Evolutionary conservation across 2,888 invertebrate species (phyloP), one percentile per base, ranked within the genome.

Genomic region (Athalia circularis): DNA sequence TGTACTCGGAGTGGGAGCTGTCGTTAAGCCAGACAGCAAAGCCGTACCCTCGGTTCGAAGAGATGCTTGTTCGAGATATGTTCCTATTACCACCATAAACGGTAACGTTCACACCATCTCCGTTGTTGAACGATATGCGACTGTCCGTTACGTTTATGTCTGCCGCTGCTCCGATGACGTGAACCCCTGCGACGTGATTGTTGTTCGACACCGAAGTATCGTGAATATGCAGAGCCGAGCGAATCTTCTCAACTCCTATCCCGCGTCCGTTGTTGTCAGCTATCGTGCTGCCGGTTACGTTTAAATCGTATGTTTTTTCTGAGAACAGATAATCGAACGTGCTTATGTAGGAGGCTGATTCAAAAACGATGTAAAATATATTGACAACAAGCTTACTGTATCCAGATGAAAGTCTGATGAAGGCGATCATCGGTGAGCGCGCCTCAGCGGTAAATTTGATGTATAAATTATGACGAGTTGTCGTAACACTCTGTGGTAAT

Each of bases 91-190:
- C 99, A 0, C 99, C 99, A 3, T 96, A 96, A 80, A 97, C 97
- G 0, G 98, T 98, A 9, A 99, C 95, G 89, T 99, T 99, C 8
- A 99, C 93, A 0, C 99, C 99, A 86, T 98, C 98, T 1, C 98
- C 98, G 87, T 95, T 93, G 89, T 99, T 99, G 84, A 96, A 95
- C 15, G 96, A 95, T 82, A 99, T 95, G 85, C 95, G 93, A 82
- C 97, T 97, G 84, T 96, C 94, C 29, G 99, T 98, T 3, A 99
- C 93, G 89, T 99, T 98, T 0, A 99, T 93, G 89, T 99, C 98
- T 0, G 98, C 98, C 0, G 96, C 98, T 3, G 99, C 99, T 84
- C 94, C 95, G 1, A 95, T 93, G 2, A 99, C 94, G 86, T 98
- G 96, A 4, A 99, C 92, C 6, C 99, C 99, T 3, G 98, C 97